Base-by-base conservation (phyloP, 2,888 invertebrate genomes). In the Crepidodera aurea region DNA sequence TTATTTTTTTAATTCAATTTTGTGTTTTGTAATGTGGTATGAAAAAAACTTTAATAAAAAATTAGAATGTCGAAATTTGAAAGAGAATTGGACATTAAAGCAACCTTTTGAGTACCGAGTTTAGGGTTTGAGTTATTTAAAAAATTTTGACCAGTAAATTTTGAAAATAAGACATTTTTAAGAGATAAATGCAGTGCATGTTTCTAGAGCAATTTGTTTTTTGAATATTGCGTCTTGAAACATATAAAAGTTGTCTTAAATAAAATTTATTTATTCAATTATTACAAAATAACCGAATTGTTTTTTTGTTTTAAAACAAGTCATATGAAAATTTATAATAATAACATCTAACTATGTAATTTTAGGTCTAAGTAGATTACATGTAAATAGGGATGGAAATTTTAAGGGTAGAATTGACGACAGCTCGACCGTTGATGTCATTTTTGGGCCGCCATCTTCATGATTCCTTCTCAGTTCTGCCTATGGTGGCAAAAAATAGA, bases 281-380 rank as follows among this genome's bases (percentile, higher is more conserved):
- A 77, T 77, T 75, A 77, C 75, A 76, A 75, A 75, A 73, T 75
- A 77, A 75, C 73, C 73, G 75, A 77, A 77, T 70, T 62, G 60
- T 66, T 69, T 58, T 59, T 65, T 71, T 48, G 27, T 12, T 48
- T 48, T 48, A 8, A 48, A 48, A 48, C 29, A 48, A 44, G 72
- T 71, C 70, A 74, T 75, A 73, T 74, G 73, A 71, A 74, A 73
- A 73, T 75, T 72, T 73, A 79, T 75, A 78, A 27, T 42, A 77
- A 72, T 73, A 74, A 71, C 22, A 57, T 48, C 57, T 57, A 57
- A 25, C 39, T 53, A 25, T 39, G 53, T 53, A 53, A 39, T 57
- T 57, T 76, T 75, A 71, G 25, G 69, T 66, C 68, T 73, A 72
- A 73, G 51, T 57, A 71, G 71, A 72, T 75, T 72, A 73, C 73